phyloP scores from a whole-genome alignment of 2,113 vertebrate genomes.

The Malurus melanocephalus region DNA sequence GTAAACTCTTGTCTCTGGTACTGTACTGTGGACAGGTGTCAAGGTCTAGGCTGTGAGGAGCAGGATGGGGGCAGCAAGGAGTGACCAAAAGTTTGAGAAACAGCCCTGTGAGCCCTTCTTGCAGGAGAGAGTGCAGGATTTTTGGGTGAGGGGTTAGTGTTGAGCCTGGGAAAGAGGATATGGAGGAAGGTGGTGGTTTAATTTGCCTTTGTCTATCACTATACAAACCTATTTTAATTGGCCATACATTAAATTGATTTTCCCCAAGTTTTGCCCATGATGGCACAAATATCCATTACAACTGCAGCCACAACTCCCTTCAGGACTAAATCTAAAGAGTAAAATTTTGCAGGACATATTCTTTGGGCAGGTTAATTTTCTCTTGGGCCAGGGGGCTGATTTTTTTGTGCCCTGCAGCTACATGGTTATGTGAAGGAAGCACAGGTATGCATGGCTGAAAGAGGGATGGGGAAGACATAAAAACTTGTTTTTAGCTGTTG shows the following conservation, averaged over 20 bases:
- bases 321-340: background rate
- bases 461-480: background rate
- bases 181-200: background rate
- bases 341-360: background rate
- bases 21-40: rapidly evolving
- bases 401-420: background rate
- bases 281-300: background rate
- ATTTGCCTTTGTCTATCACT: background rate
- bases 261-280: background rate
- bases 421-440: background rate
- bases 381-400: background rate
- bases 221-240: background rate
- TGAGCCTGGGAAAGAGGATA: background rate
- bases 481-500: background rate
- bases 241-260: background rate
- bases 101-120: rapidly evolving
- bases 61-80: background rate
- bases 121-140: background rate
- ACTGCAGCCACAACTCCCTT: background rate
- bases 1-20: rapidly evolving
- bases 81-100: background rate
- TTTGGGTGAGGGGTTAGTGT: rapidly evolving
- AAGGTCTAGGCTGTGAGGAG: background rate
- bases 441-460: rapidly evolving
- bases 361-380: background rate